Conservation (phyloP, 2,113 vertebrate species). For the Pterocles gutturalis region DNA sequence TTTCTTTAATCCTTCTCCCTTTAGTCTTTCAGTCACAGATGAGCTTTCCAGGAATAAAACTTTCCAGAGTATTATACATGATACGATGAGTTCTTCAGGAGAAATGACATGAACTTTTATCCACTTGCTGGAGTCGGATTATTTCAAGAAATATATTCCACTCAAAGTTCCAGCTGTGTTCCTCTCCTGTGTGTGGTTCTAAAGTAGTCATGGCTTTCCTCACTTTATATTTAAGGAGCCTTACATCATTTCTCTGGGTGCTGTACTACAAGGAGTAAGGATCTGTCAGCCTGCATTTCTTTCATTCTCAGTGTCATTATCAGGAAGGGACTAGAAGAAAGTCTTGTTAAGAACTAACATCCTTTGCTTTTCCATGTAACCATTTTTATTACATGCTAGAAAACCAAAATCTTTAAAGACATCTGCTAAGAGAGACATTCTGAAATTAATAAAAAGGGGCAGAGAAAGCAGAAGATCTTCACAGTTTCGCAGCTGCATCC, state of each 20-base stretch:
- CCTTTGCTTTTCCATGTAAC: not conserved
- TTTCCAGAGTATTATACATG: not conserved
- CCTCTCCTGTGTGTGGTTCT: not conserved
- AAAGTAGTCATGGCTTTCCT: not conserved
- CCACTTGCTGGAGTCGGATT: not conserved
- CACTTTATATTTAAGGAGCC: not conserved
- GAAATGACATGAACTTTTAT: constrained; percentile 6
- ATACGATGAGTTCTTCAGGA: not conserved
- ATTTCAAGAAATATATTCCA: not conserved
- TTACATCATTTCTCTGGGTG: not conserved
- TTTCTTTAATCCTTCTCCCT: not conserved
- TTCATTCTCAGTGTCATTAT: not conserved
- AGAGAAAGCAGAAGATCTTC: not conserved
- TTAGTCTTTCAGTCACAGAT: not conserved
- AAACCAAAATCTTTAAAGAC: not conserved
- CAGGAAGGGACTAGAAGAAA: not conserved
- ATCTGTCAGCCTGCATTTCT: not conserved
- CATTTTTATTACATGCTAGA: not conserved
- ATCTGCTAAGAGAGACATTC: not conserved
- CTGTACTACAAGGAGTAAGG: not conserved
- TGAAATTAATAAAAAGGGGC: not conserved
- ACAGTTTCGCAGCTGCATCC: not conserved
- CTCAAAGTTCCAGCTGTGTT: not conserved
- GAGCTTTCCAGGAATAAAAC: constrained; percentile 34
- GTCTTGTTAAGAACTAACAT: not conserved